Base-by-base conservation (phyloP, 2,888 invertebrate genomes). In the Nebria brevicollis region DNA sequence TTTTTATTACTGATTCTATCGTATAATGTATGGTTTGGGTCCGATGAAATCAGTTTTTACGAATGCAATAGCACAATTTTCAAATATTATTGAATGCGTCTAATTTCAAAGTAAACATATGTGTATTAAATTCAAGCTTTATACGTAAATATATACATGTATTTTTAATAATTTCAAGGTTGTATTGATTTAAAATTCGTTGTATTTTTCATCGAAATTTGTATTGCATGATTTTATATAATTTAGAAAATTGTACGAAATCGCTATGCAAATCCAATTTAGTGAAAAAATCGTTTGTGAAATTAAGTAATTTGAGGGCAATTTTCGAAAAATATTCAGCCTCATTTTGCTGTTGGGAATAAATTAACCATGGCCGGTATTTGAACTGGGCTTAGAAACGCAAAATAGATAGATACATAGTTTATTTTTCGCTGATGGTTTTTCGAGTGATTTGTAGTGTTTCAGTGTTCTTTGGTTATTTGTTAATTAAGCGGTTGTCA, bases 1-100 rank as follows among this genome's bases (percentile, higher is more conserved):
- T 54, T 54, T 54, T 54, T 54, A 54, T 54, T 54, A 54, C 54
- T 54, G 54, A 54, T 54, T 54, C 54, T 54, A 54, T 54, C 54
- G 54, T 54, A 54, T 54, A 54, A 54, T 54, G 54, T 54, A 54
- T 54, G 54, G 54, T 54, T 54, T 54, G 8, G 13, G 54, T 7
- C 54, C 54, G 54, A 54, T 54, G 54, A 54, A 54, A 54, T 54
- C 54, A 54, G 54, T 54, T 54, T 54, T 54, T 54, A 54, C 54
- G 2, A 54, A 2, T 54, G 2, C 54, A 54, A 54, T 54, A 54
- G 11, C 8, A 54, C 54, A 43, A 43, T 54, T 54, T 43, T 6
- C 43, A 8, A 54, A 7, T 13, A 8, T 54, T 8, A 54, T 43
- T 43, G 7, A 54, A 54, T 54, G 8, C 54, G 54, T 8, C 7